Base-by-base conservation (phyloP, 2,113 vertebrate genomes). In the Paradisaea rubra region DNA sequence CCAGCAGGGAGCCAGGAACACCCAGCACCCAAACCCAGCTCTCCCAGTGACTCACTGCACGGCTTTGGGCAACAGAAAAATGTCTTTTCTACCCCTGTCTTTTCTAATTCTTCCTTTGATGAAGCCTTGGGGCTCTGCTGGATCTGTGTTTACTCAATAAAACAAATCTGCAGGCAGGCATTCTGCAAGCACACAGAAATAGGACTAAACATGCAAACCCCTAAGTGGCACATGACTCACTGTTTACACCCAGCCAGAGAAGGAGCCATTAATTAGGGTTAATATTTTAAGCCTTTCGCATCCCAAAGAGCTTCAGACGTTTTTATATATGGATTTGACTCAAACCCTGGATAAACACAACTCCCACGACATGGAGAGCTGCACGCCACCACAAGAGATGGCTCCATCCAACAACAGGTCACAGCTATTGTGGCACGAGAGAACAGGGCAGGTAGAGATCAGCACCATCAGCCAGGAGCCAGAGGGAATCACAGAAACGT, bases 151-250 rank as follows among this genome's bases (percentile, higher is more conserved):
- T 87, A 71, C 82, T 39, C 76, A 39, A 45, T 35, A 60, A 79
- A 89, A 57, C 69, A 88, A 88, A 94, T 88, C 93, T 95, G 94
- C 85, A 88, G 83, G 87, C 73, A 73, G 42, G 71, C 68, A 30
- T 65, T 69, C 85, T 83, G 81, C 77, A 49, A 35, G 83, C 6
- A 42, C 81, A 64, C 93, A 78, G 92, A 87, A 97, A 91, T 94
- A 95, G 80, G 94, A 95, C 94, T 11, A 93, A 96, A 91, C 96
- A 95, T 90, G 86, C 92, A 95, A 89, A 92, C 24, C 94, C 94
- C 27, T 60, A 94, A 90, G 83, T 93, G 85, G 91, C 95, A 92
- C 95, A 96, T 96, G 95, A 97, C 83, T 95, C 92, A 95, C 88
- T 97, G 88, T 93, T 96, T 96, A 96, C 82, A 86, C n/a, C 82